Evolutionary conservation across 2,113 vertebrate genomes (phyloP).

Genomic region (Tympanuchus pallidicinctus): DNA sequence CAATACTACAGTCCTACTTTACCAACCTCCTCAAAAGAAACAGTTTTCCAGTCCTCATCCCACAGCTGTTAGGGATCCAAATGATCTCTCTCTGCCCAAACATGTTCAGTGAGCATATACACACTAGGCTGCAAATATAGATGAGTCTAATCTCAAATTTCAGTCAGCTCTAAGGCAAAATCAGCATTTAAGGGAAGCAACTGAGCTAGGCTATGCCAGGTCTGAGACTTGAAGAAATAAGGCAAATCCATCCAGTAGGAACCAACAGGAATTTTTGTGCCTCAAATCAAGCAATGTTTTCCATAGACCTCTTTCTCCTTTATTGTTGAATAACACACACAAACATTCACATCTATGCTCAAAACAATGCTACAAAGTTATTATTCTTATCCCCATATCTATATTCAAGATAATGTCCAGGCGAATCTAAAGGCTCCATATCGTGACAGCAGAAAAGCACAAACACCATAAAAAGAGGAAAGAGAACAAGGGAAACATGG

Average conservation of each 20-base stretch:
- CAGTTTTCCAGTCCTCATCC: neutral
- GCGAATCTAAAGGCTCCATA: neutral
- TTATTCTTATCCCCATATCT: neutral
- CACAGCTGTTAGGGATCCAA: neutral
- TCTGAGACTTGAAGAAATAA: neutral
- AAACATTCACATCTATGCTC: neutral
- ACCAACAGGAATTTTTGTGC: neutral
- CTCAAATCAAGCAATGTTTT: neutral
- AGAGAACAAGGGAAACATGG: neutral
- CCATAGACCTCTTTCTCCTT: neutral
- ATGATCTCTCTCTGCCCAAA: neutral
- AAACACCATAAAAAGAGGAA: neutral
- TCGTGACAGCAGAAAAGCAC: neutral
- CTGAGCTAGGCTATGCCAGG: neutral
- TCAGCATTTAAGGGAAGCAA: neutral
- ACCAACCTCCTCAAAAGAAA: neutral
- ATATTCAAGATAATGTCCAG: neutral
- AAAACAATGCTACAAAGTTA: neutral
- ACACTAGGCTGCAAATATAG: fast-evolving
- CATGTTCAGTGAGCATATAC: neutral
- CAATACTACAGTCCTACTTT: neutral
- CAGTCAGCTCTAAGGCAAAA: neutral
- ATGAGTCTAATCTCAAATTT: neutral
- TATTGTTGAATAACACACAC: neutral
- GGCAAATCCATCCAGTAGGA: neutral